Evolutionary conservation across 1,140 invertebrate species (phyloP).

Genomic region (Zaprionus gabonicus): DNA sequence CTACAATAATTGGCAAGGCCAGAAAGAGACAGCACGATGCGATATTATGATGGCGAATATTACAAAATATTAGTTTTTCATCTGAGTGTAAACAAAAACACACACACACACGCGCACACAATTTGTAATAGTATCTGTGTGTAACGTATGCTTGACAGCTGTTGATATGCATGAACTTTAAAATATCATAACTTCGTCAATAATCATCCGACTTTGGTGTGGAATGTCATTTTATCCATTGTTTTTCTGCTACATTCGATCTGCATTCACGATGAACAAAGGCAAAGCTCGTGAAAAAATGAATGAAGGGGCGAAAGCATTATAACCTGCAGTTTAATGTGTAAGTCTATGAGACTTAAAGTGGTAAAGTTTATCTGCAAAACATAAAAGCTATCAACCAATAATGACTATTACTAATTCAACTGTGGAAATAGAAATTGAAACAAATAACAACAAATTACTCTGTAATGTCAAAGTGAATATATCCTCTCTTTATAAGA

Average conservation of each 20-base stretch:
- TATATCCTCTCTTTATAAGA: too few relatives aligned
- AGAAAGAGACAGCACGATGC: neutral
- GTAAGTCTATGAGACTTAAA: too few relatives aligned
- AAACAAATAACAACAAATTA: neutral
- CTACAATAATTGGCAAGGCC: constrained; percentile 10
- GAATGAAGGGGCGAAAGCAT: neutral
- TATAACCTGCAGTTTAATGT: neutral
- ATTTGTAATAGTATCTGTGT: constrained; percentile 5
- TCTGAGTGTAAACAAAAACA: constrained; percentile 1
- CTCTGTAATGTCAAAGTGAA: too few relatives aligned
- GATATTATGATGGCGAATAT: neutral
- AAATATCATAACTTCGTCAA: too few relatives aligned
- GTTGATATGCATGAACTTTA: neutral
- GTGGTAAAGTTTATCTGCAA: too few relatives aligned
- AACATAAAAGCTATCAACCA: neutral
- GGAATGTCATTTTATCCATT: too few relatives aligned
- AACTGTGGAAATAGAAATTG: neutral
- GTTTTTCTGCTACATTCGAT: too few relatives aligned
- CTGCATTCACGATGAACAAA: neutral
- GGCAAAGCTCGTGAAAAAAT: neutral
- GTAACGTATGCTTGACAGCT: constrained; percentile 20
- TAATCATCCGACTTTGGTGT: too few relatives aligned
- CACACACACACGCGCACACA: neutral
- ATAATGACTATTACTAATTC: neutral
- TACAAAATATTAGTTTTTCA: constrained; percentile 3